These are phyloP conservation scores for Prionailurus viverrinus DNA, from an alignment of 2,113 vertebrate species.

Conservation along the genomic window DNA sequence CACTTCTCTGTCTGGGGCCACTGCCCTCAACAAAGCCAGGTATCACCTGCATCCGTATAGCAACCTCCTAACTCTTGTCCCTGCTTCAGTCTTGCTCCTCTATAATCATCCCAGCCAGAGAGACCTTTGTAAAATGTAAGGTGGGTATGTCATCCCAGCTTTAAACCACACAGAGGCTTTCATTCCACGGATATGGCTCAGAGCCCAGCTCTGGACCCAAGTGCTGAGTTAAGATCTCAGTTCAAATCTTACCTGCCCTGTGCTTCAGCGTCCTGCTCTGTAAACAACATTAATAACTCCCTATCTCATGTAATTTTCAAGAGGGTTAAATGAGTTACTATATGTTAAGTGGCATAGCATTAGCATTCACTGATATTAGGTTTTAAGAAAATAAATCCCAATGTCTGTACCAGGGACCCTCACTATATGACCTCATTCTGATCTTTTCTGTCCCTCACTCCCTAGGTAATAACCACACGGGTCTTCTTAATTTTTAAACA, in stretches of 20 bases:
- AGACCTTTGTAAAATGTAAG: neutral
- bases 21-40: too few relatives aligned
- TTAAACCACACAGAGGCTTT: neutral
- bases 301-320: neutral
- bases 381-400: neutral
- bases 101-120: neutral
- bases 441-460: neutral
- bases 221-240: neutral
- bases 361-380: too few relatives aligned
- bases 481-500: neutral
- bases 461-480: neutral
- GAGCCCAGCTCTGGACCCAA: neutral
- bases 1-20: neutral
- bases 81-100: neutral
- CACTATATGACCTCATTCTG: neutral
- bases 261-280: neutral
- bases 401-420: neutral
- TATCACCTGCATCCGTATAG: rapidly evolving
- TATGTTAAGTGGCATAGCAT: neutral
- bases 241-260: neutral
- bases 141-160: neutral
- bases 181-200: neutral
- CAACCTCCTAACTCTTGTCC: neutral
- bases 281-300: neutral
- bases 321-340: neutral